phyloP scores from a whole-genome alignment of 2,888 invertebrate species.

The Pammene fasciana region DNA sequence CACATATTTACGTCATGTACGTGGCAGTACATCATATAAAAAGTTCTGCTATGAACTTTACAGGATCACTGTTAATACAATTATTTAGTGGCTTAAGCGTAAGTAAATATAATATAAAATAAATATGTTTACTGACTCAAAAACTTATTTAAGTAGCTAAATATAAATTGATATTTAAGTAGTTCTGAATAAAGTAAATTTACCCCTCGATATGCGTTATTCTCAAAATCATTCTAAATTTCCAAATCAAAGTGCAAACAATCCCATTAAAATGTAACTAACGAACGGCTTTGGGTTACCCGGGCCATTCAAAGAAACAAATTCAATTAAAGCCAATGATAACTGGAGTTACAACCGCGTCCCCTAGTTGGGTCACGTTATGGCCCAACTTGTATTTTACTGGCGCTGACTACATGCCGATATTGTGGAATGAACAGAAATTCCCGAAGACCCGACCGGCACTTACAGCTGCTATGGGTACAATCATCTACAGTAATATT shows the following conservation, averaged over 20 bases:
- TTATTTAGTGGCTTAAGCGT: too few relatives aligned
- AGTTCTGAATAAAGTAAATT: neutral
- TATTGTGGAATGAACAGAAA: neutral
- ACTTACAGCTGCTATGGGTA: too few relatives aligned
- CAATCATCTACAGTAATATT: too few relatives aligned
- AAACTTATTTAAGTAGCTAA: too few relatives aligned
- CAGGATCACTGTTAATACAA: too few relatives aligned
- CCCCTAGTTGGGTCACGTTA: neutral
- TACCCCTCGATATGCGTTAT: neutral
- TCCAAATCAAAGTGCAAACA: neutral
- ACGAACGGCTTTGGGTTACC: too few relatives aligned
- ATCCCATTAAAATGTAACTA: neutral
- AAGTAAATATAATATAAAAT: too few relatives aligned
- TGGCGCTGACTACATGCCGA: neutral
- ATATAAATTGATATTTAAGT: neutral
- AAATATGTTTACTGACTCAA: too few relatives aligned
- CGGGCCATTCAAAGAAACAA: neutral
- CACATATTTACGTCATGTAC: too few relatives aligned
- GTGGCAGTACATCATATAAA: too few relatives aligned
- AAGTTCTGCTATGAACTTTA: too few relatives aligned
- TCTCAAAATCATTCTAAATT: neutral
- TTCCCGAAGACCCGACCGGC: neutral
- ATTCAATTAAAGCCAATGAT: constrained; percentile 1
- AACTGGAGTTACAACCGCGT: neutral
- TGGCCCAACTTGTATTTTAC: neutral